Base-by-base conservation (phyloP, 1,140 invertebrate species). In the Oedothorax gibbosus region DNA sequence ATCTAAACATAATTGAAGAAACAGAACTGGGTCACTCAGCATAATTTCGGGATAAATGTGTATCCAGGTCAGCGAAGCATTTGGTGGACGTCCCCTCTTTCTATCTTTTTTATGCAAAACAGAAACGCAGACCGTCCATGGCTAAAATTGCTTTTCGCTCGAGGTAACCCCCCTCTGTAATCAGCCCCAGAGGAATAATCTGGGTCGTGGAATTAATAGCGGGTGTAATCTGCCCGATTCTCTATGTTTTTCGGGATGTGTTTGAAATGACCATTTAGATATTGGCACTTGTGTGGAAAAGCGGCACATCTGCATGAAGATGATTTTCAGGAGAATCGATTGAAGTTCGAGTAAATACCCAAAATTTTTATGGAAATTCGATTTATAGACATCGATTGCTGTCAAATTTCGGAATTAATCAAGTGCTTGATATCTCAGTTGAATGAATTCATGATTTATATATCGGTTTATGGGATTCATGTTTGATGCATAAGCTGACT, bases 141-240 rank as follows among this genome's bases (percentile, higher is more conserved):
- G 10, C 78, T 35, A 11, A 81, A 81, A 81, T 72, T 71, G 78
- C 54, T 81, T 54, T 65, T 60, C 78, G 78, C 78, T 81, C 66
- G 49, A 81, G 56, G 50, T 64, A 78, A 50, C 20, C 60, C 35
- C 66, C 78, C 66, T 71, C 78, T 35, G 35, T 71, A 71, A 71
- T 71, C 54, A 57, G 8, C n/a, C n/a, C 2, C 10, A 20, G 2
- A 18, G 14, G 21, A 50, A 77, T 64, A 49, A 69, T 69, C 21
- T 71, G 78, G 78, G 66, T 57, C 35, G 65, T 10, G 66, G 21
- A 71, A 71, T 81, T 81, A 69, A 71, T 69, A 57, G 51, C 50
- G 18, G 18, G n/a, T 20, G 66, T 68, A 21, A 62, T 62, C 18
- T 62, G 15, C 72, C 54, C 57, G 53, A 62, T 78, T 78, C 65